phyloP scores from a whole-genome alignment of 2,113 vertebrate species.

The Calypte anna region DNA sequence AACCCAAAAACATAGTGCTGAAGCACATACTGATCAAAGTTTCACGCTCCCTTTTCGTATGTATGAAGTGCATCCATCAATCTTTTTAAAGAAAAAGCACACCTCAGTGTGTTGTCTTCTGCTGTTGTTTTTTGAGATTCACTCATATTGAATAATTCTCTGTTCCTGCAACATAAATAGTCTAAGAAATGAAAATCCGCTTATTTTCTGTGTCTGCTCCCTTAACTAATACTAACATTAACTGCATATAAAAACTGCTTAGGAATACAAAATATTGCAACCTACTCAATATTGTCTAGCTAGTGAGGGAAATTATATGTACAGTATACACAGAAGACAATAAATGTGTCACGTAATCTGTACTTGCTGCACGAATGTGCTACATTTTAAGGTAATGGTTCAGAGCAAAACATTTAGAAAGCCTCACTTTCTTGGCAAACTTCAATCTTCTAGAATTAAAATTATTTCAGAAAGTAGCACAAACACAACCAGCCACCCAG shows the following conservation, averaged over 20 bases:
- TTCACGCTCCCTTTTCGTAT: background rate
- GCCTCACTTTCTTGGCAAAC: background rate
- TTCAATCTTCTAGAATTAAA: background rate
- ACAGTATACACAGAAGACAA: background rate
- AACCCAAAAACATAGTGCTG: background rate
- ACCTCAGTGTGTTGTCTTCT: conserved; percentile 15
- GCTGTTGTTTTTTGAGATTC: background rate
- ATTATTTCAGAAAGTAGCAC: background rate
- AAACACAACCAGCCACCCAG: background rate
- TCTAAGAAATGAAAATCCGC: background rate
- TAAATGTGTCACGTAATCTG: background rate
- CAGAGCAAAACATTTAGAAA: background rate
- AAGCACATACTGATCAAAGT: background rate
- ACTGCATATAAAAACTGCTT: background rate
- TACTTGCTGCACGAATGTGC: background rate
- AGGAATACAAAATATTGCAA: background rate
- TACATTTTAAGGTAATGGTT: background rate
- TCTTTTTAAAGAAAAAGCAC: conserved; percentile 6
- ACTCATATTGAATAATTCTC: background rate
- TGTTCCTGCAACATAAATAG: conserved; percentile 10
- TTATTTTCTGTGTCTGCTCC: background rate
- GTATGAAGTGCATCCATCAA: background rate
- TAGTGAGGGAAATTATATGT: background rate
- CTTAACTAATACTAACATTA: background rate
- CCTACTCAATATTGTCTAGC: background rate